These are phyloP conservation scores for Bettongia penicillata DNA, from an alignment of 2,113 vertebrate genomes.

Conservation along the genomic window DNA sequence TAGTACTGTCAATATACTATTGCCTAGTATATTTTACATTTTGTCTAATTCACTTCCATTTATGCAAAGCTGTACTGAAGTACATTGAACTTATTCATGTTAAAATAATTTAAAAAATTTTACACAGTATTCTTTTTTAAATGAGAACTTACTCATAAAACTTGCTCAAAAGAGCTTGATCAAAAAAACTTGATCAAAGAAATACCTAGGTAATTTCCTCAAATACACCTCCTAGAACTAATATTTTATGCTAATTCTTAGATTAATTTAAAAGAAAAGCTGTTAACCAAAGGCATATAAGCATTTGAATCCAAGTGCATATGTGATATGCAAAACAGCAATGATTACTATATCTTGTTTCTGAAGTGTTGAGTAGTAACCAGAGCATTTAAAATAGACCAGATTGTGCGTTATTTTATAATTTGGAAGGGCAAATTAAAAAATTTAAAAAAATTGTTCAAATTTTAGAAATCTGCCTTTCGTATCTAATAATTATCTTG, in stretches of 20 bases:
- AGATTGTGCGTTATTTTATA: slow-evolving; percentile 6
- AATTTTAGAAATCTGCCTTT: background rate
- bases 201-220: background rate
- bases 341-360: slow-evolving; percentile 23
- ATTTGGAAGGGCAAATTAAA: slow-evolving; percentile 22
- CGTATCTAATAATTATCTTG: rapidly evolving
- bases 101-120: background rate
- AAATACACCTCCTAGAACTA: background rate
- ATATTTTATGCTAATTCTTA: background rate
- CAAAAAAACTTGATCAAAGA: slow-evolving; percentile 4
- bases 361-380: slow-evolving; percentile 43
- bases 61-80: background rate
- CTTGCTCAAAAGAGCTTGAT: background rate
- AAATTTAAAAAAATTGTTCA: slow-evolving; percentile 1
- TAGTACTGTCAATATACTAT: too few species aligned
- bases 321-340: slow-evolving; percentile 22
- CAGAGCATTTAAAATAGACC: slow-evolving; percentile 21
- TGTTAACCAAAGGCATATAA: slow-evolving; percentile 3
- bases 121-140: slow-evolving; percentile 10
- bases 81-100: background rate
- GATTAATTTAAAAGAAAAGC: background rate
- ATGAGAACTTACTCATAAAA: background rate
- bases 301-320: background rate
- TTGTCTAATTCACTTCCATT: background rate
- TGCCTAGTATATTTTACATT: background rate